Evolutionary conservation across 2,797 vertebrate genomes (phyloP).

Genomic region (Sternarchorhynchus goeldii): DNA sequence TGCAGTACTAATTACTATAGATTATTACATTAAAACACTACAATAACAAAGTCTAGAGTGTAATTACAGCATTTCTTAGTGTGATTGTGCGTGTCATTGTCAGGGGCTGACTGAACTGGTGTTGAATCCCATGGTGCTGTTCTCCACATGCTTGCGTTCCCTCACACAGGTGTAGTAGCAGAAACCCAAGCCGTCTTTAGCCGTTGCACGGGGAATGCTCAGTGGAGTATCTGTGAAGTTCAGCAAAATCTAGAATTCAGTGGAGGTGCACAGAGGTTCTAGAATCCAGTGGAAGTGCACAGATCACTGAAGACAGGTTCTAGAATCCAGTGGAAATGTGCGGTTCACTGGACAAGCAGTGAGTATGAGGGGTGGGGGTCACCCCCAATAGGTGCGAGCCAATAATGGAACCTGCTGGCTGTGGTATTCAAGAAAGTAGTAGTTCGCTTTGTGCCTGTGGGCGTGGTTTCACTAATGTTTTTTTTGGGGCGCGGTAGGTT

Average conservation of each 20-base stretch:
- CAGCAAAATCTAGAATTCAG: neutral
- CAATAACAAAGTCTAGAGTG: too few species aligned
- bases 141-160: neutral
- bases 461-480: constrained; percentile 27
- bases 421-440: constrained; percentile 6
- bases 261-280: constrained; percentile 7
- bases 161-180: neutral
- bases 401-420: neutral
- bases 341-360: neutral
- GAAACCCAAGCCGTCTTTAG: constrained; percentile 8
- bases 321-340: constrained; percentile 9
- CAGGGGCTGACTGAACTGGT: neutral
- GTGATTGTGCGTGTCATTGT: too few species aligned
- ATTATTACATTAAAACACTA: too few species aligned
- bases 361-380: neutral
- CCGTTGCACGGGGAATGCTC: neutral
- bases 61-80: too few species aligned
- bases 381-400: neutral
- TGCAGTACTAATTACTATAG: too few species aligned
- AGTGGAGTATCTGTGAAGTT: constrained; percentile 31
- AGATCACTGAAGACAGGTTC: constrained; percentile 18
- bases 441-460: constrained; percentile 15
- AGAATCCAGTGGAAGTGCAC: constrained; percentile 10
- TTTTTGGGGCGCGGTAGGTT: constrained; percentile 15
- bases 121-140: neutral